phyloP scores from a whole-genome alignment of 1,140 invertebrate genomes.

The Gryon sp. region DNA sequence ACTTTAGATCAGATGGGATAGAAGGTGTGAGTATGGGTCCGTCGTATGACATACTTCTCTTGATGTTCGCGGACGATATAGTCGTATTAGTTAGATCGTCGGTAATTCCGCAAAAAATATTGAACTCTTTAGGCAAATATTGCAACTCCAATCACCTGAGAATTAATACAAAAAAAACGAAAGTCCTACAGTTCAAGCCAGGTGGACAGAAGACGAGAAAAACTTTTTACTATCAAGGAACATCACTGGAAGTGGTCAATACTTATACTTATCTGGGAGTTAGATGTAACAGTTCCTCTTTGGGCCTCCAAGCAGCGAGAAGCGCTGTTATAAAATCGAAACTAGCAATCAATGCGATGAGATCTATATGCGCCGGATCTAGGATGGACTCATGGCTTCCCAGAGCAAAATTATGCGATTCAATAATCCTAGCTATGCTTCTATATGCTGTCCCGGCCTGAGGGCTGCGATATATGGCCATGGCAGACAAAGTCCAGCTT shows the following conservation, averaged over 20 bases:
- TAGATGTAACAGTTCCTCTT: background rate
- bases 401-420: too few relatives aligned
- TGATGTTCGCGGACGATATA: background rate
- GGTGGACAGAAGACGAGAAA: background rate
- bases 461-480: too few relatives aligned
- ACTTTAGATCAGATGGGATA: too few relatives aligned
- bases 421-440: too few relatives aligned
- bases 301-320: too few relatives aligned
- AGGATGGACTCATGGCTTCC: too few relatives aligned
- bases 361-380: too few relatives aligned
- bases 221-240: background rate
- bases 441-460: too few relatives aligned
- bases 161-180: background rate
- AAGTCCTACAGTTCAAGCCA: background rate
- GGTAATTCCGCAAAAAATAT: background rate
- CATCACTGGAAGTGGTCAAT: background rate
- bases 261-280: conserved; percentile 1
- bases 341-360: too few relatives aligned
- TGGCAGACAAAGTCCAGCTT: too few relatives aligned
- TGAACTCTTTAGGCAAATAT: background rate
- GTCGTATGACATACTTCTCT: background rate
- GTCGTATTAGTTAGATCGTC: background rate
- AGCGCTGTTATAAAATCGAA: too few relatives aligned
- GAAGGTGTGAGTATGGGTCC: background rate
- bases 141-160: background rate